Base-by-base conservation (phyloP, 2,888 invertebrate species). In the Erebia ligea region DNA sequence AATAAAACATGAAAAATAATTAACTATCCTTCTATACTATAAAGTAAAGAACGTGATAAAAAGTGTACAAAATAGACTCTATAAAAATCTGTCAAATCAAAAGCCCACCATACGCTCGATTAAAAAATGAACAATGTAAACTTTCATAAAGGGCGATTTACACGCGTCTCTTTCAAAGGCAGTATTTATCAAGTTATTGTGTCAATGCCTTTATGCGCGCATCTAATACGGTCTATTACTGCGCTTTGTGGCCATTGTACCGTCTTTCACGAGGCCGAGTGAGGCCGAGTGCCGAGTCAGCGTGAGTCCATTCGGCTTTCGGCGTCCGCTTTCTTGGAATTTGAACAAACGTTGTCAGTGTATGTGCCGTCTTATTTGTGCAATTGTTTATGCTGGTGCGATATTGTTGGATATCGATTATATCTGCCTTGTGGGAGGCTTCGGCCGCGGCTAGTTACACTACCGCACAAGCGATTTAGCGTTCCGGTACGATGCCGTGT, bases 131-230 rank as follows among this genome's bases (percentile, higher is more conserved):
- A 69, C 64, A 65, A 65, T 65, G 58, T 50, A 64, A 65, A 40
- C 34, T 54, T 68, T 48, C 52, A 50, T 62, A 69, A 64, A 71
- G 66, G 67, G 68, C 69, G 72, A 70, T 72, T 72, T 73, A 67
- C 64, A 73, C 74, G 74, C 77, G 75, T 72, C 74, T 72, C 66
- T 71, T 58, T 61, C 58, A 70, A 70, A 65, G 45, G 80, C 79
- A 85, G 85, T 88, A 88, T 89, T 89, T 87, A 89, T 88, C 86
- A 86, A 84, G 83, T 83, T 82, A 85, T 86, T 86, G 86, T 87
- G 81, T 83, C 82, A 82, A 79, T 82, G 81, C 80, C 81, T 86
- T 80, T 84, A 85, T 86, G 80, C 80, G 79, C 79, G 82, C 80
- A 80, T 86, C 84, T 88, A 87, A 89, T 87, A 85, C 84, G 84